Evolutionary conservation across 1,140 invertebrate genomes (phyloP).

Genomic region (Leptinotarsa lineolata): DNA sequence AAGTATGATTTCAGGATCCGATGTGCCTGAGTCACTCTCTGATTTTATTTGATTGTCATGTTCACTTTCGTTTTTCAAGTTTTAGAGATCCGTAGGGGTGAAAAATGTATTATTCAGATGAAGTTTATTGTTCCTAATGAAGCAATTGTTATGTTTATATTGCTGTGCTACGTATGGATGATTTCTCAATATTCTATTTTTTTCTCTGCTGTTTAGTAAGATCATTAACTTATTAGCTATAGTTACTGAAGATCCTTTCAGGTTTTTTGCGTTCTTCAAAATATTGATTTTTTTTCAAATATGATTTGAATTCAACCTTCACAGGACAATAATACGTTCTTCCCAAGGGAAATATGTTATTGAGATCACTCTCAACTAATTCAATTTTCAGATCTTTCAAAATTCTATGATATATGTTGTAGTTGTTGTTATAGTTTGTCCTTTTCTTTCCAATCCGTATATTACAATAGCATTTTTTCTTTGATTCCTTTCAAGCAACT

Average conservation of each 20-base stretch:
- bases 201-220: slow-evolving; percentile 13
- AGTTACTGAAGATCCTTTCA: background rate
- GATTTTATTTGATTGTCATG: too few species aligned
- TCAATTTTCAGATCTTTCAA: slow-evolving; percentile 13
- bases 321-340: background rate
- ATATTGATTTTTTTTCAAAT: background rate
- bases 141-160: background rate
- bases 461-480: background rate
- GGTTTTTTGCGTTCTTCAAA: background rate
- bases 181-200: background rate
- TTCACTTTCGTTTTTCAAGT: background rate
- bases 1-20: too few species aligned
- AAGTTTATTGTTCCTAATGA: background rate
- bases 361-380: background rate
- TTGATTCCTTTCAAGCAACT: background rate
- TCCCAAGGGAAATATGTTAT: background rate
- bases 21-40: too few species aligned
- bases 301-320: slow-evolving; percentile 14
- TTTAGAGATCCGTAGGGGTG: background rate
- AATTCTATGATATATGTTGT: background rate
- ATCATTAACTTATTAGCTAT: background rate
- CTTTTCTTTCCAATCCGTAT: background rate
- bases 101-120: background rate
- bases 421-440: background rate
- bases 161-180: background rate